Evolutionary conservation across 2,797 vertebrate species (phyloP).

Genomic region (Adelosebastes latens): DNA sequence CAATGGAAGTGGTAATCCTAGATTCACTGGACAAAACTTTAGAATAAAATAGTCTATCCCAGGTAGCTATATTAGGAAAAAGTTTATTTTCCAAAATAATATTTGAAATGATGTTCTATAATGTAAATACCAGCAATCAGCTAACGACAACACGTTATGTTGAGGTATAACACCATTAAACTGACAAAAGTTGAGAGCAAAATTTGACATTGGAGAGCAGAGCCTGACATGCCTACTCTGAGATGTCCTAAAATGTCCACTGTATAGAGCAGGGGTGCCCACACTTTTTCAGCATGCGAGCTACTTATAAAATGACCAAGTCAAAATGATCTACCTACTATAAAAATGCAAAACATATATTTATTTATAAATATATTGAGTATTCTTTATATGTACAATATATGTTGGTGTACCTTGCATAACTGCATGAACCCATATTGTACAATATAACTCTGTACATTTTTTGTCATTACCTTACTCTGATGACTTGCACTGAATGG

Average conservation of each 20-base stretch:
- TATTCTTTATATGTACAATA: too few species aligned
- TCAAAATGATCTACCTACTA: too few species aligned
- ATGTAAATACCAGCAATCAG: not conserved
- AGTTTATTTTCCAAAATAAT: not conserved
- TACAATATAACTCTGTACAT: too few species aligned
- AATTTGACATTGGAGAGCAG: not conserved
- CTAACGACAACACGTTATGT: not conserved
- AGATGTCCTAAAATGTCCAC: not conserved
- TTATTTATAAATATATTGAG: too few species aligned
- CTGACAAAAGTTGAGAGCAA: not conserved
- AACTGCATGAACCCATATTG: too few species aligned
- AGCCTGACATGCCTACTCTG: not conserved
- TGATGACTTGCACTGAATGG: too few species aligned
- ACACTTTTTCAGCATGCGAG: too few species aligned
- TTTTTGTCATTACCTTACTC: too few species aligned
- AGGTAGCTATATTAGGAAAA: not conserved
- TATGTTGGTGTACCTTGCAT: too few species aligned
- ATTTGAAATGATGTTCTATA: not conserved
- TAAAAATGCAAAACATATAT: too few species aligned
- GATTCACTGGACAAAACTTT: not conserved
- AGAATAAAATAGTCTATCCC: not conserved
- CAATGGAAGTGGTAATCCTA: not conserved
- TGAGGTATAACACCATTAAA: not conserved
- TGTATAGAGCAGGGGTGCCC: not conserved
- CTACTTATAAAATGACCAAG: too few species aligned